Evolutionary conservation across 1,140 invertebrate genomes (phyloP).

Genomic region (Trypoxylus dichotomus): DNA sequence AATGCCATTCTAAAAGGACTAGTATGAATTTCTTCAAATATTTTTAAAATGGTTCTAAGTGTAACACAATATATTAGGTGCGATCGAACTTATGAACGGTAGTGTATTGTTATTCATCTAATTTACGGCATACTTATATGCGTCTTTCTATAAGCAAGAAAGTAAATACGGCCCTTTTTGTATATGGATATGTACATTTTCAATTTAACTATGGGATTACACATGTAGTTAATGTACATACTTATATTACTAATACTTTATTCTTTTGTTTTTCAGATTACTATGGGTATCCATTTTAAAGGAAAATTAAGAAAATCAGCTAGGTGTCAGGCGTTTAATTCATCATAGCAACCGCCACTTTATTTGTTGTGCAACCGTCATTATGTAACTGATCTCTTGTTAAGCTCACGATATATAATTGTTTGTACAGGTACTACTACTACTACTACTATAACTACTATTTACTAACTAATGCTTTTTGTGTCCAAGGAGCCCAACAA

Average conservation of each 20-base stretch:
- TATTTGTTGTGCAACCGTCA: slow-evolving; percentile 43
- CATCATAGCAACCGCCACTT: slow-evolving; percentile 30
- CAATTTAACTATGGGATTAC: no score
- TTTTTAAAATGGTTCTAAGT: no score
- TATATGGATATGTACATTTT: no score
- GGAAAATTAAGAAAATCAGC: neutral
- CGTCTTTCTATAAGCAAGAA: no score
- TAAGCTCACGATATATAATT: slow-evolving; percentile 47
- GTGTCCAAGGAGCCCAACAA: slow-evolving; percentile 13
- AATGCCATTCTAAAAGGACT: no score
- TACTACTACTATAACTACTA: slow-evolving; percentile 35
- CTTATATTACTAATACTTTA: neutral
- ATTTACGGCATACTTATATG: no score
- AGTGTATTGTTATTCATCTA: no score
- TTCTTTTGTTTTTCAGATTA: slow-evolving; percentile 31
- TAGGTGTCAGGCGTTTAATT: slow-evolving; percentile 30
- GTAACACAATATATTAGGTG: no score
- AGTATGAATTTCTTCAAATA: no score
- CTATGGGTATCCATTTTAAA: neutral
- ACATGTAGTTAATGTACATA: no score
- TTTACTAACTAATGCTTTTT: slow-evolving; percentile 27
- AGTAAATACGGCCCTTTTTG: no score
- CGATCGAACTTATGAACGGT: no score
- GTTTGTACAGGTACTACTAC: slow-evolving; percentile 47
- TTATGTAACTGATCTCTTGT: slow-evolving; percentile 49